Evolutionary conservation across 2,797 vertebrate genomes (phyloP).

Genomic region (Crenichthys baileyi): DNA sequence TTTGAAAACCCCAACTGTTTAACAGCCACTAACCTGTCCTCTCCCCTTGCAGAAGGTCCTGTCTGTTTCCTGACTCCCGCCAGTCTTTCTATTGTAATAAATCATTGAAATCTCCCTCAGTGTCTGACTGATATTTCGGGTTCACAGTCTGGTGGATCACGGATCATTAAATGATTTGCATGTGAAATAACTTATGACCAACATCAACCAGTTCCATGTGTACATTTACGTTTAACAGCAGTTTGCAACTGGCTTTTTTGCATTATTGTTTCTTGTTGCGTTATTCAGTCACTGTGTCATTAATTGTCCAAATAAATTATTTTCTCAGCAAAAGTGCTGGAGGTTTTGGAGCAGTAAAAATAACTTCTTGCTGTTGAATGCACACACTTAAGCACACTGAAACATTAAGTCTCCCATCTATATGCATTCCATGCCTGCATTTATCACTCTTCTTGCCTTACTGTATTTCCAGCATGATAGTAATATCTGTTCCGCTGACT

Average conservation of each 20-base stretch:
- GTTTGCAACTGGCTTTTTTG: neutral
- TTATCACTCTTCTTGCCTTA: neutral
- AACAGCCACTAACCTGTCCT: too few species aligned
- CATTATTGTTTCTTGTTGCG: neutral
- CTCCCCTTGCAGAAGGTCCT: too few species aligned
- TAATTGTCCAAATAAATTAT: neutral
- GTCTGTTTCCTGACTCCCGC: too few species aligned
- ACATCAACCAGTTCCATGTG: neutral
- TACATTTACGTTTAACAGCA: neutral
- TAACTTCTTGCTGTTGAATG: neutral
- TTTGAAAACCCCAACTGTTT: too few species aligned
- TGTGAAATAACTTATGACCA: neutral
- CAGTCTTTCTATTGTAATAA: too few species aligned
- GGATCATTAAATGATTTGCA: too few species aligned
- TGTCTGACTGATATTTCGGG: too few species aligned
- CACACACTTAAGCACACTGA: neutral
- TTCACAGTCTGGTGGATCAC: too few species aligned
- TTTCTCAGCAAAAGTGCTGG: neutral
- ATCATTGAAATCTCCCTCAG: too few species aligned
- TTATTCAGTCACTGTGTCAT: neutral
- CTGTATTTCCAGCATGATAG: neutral
- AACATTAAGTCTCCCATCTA: neutral
- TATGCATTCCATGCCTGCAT: neutral
- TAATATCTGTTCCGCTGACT: neutral
- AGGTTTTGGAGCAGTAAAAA: neutral